These are phyloP conservation scores for Anthonomus grandis DNA, from an alignment of 1,140 invertebrate genomes.

Conservation along the genomic window DNA sequence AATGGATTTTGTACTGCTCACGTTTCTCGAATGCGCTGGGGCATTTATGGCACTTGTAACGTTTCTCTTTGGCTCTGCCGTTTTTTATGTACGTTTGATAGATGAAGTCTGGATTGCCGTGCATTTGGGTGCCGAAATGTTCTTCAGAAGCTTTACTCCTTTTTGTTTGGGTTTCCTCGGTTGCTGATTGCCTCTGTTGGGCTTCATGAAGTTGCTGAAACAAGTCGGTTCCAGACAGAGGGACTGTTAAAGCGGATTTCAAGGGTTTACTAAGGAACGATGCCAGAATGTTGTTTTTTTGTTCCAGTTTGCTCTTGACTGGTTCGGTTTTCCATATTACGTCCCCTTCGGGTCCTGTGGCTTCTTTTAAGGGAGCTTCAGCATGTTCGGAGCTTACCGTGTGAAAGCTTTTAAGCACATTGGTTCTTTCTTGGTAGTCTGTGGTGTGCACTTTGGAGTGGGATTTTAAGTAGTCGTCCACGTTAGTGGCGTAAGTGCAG, in stretches of 20 bases:
- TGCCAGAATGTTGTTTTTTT: slow-evolving; percentile 19
- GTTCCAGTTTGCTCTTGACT: slow-evolving; percentile 36
- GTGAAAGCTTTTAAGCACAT: slow-evolving; percentile 65
- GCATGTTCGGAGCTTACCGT: slow-evolving; percentile 59
- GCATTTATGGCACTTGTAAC: slow-evolving; percentile 82
- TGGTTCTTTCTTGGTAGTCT: slow-evolving; percentile 78
- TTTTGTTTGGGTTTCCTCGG: slow-evolving; percentile 1
- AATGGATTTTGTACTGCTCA: slow-evolving; percentile 79
- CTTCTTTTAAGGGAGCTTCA: slow-evolving; percentile 56
- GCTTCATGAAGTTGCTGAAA: slow-evolving; percentile 61
- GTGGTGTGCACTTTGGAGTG: slow-evolving; percentile 76
- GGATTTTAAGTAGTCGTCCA: slow-evolving; percentile 65
- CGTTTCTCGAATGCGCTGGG: slow-evolving; percentile 85
- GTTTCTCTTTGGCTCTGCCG: slow-evolving; percentile 69
- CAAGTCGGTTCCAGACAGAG: slow-evolving; percentile 61
- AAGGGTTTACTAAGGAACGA: slow-evolving; percentile 45
- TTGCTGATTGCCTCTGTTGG: slow-evolving; percentile 41
- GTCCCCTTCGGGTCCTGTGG: slow-evolving; percentile 45
- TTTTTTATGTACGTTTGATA: slow-evolving; percentile 74
- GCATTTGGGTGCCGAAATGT: slow-evolving; percentile 63
- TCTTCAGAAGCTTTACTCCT: slow-evolving; percentile 50
- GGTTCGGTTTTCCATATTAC: slow-evolving; percentile 54
- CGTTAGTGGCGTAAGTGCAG: slow-evolving; percentile 74
- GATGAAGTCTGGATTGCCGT: slow-evolving; percentile 71
- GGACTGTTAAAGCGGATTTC: slow-evolving; percentile 47